These are phyloP conservation scores for Pipistrellus kuhlii DNA, from an alignment of 2,797 vertebrate genomes.

Conservation along the genomic window DNA sequence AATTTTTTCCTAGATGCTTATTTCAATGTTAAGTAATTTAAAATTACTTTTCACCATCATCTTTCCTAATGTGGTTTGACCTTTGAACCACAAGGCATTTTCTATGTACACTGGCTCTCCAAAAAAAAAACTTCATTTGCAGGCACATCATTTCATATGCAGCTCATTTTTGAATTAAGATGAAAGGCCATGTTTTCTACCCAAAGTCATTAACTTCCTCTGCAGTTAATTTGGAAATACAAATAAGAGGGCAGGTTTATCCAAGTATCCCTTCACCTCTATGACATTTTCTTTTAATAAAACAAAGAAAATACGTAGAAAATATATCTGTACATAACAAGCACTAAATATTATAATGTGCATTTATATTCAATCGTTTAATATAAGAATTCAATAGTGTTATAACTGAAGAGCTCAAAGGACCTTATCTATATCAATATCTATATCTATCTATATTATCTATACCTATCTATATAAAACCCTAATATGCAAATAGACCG, in stretches of 20 bases:
- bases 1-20: neutral
- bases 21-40: neutral
- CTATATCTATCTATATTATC: no score
- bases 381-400: neutral
- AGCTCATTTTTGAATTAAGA: neutral
- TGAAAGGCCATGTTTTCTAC: neutral
- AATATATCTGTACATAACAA: neutral
- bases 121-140: neutral
- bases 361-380: neutral
- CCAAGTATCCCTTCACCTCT: neutral
- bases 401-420: neutral
- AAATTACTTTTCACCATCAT: neutral
- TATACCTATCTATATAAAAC: no score
- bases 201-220: slow-evolving; percentile 26
- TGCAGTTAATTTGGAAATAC: slow-evolving; percentile 31
- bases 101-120: neutral
- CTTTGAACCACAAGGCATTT: neutral
- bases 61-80: neutral
- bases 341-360: neutral
- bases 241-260: neutral
- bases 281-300: neutral
- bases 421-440: neutral
- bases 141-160: neutral
- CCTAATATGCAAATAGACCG: no score
- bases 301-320: neutral